A percentile compares a stretch with the other conserved stretches of the same genome.
These are phyloP conservation scores for Spodoptera litura DNA, from an alignment of 1,140 invertebrate genomes.

Conservation along the genomic window DNA sequence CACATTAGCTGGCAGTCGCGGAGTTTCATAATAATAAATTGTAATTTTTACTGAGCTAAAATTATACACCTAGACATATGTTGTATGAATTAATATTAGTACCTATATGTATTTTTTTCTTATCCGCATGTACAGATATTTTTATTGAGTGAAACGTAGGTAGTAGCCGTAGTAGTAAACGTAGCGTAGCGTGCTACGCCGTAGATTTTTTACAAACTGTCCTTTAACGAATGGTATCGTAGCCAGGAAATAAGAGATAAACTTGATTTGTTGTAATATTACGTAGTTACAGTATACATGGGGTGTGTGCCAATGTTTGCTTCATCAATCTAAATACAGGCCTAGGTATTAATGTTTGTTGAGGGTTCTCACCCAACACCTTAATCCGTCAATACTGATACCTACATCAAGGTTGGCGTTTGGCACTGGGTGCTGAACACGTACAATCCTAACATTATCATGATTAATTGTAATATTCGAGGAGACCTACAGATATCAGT, in stretches of 20 bases:
- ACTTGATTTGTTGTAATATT: not conserved
- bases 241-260: not conserved
- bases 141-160: no score
- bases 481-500: not conserved
- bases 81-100: no score
- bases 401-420: slow-evolving; percentile 12
- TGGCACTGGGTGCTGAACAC: not conserved
- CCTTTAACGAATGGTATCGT: not conserved
- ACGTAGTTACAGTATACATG: not conserved
- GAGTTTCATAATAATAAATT: slow-evolving; percentile 17
- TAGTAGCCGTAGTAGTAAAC: not conserved
- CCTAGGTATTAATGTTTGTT: slow-evolving; percentile 12
- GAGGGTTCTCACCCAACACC: slow-evolving; percentile 12
- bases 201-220: not conserved
- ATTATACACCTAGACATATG: not conserved
- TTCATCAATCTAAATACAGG: slow-evolving; percentile 31
- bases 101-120: no score
- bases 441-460: not conserved
- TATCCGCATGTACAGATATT: not conserved
- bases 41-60: slow-evolving; percentile 8
- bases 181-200: slow-evolving; percentile 3
- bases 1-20: slow-evolving; percentile 23
- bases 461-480: not conserved
- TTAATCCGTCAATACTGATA: slow-evolving; percentile 36
- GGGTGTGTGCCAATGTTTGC: not conserved